phyloP scores from a whole-genome alignment of 2,888 invertebrate species.

The Scotopteryx bipunctaria region DNA sequence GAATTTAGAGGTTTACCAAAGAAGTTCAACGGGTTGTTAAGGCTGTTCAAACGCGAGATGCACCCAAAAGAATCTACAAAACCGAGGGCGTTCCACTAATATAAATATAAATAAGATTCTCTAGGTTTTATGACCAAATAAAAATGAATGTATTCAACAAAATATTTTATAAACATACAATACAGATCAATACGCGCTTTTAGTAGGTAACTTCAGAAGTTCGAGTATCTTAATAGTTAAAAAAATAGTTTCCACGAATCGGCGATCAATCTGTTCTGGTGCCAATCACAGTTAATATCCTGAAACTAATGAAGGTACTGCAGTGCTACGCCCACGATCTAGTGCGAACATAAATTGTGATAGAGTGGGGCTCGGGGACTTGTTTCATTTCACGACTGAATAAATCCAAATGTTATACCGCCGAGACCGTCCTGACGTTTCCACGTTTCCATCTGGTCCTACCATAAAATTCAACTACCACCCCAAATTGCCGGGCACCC shows the following conservation, averaged over 20 bases:
- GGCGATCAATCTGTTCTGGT: slow-evolving; percentile 8
- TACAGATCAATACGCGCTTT: too few species aligned
- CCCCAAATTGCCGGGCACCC: slow-evolving; percentile 42
- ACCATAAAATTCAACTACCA: slow-evolving; percentile 64
- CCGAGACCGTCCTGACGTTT: slow-evolving; percentile 57
- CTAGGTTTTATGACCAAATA: too few species aligned
- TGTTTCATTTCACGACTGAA: slow-evolving; percentile 82
- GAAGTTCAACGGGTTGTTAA: too few species aligned
- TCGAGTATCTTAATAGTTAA: neutral
- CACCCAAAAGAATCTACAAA: too few species aligned
- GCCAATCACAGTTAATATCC: slow-evolving; percentile 23
- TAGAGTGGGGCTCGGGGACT: slow-evolving; percentile 71
- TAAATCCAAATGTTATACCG: slow-evolving; percentile 79
- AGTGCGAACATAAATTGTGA: slow-evolving; percentile 80
- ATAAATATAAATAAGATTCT: too few species aligned
- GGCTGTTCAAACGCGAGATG: too few species aligned
- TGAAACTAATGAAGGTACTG: slow-evolving; percentile 67
- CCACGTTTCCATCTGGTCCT: slow-evolving; percentile 62
- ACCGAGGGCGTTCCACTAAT: too few species aligned
- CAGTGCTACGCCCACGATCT: slow-evolving; percentile 66
- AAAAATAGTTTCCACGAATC: neutral
- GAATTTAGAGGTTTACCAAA: too few species aligned
- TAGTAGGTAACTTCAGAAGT: too few species aligned
- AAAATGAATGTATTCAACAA: too few species aligned
- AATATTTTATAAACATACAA: too few species aligned